Evolutionary conservation across 2,113 vertebrate species (phyloP).

Genomic region (Mugil cephalus): DNA sequence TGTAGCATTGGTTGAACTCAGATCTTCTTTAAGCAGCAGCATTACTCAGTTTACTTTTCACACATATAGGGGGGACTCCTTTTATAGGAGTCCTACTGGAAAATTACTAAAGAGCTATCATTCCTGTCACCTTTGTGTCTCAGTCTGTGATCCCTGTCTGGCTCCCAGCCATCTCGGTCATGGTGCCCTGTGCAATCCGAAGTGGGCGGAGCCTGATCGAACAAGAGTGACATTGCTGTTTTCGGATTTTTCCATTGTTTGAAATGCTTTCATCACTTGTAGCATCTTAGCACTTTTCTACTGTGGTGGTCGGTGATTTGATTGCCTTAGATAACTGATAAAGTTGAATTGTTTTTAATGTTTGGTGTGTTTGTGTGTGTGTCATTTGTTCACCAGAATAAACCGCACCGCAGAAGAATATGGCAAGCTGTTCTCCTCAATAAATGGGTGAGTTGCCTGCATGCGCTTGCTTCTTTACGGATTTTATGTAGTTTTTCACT

Average conservation of each 20-base stretch:
- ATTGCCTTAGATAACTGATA: not conserved
- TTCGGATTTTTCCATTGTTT: not conserved
- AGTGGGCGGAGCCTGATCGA: not conserved
- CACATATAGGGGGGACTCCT: not conserved
- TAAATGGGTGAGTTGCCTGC: slow-evolving; percentile 80
- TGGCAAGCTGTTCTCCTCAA: slow-evolving; percentile 69
- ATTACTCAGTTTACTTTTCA: too few species aligned
- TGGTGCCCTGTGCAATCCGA: not conserved
- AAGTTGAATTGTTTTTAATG: too few species aligned
- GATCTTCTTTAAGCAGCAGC: too few species aligned
- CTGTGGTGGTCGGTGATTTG: not conserved
- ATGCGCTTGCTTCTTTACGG: too few species aligned
- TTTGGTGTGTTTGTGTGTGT: not conserved
- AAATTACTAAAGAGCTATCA: not conserved
- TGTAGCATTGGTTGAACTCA: too few species aligned
- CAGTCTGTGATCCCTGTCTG: too few species aligned
- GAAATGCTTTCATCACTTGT: not conserved
- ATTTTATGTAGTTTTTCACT: too few species aligned
- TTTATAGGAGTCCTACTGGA: slow-evolving; percentile 5
- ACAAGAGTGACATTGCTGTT: not conserved
- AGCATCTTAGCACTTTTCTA: too few species aligned
- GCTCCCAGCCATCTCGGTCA: not conserved
- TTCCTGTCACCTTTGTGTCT: not conserved
- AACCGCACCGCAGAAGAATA: slow-evolving; percentile 81
- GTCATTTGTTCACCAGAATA: slow-evolving; percentile 66